These are phyloP conservation scores for Rhinichthys osculus DNA, from an alignment of 2,797 vertebrate genomes.

Conservation along the genomic window DNA sequence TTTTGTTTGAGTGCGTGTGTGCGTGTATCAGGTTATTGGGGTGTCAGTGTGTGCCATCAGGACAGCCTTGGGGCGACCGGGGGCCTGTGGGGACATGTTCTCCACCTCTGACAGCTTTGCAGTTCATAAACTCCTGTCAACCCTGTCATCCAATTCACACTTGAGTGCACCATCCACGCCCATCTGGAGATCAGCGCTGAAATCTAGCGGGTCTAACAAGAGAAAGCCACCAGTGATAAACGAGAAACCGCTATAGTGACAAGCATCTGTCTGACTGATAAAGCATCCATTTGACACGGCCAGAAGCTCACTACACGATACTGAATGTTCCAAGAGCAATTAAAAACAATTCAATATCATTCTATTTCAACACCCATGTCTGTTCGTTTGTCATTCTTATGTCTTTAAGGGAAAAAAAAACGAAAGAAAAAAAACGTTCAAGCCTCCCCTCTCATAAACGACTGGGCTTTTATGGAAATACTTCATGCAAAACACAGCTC, in stretches of 20 bases:
- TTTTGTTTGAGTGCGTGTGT: conserved; percentile 6
- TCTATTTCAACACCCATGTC: not conserved
- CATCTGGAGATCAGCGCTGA: conserved; percentile 49
- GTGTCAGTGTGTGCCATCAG: conserved; percentile 48
- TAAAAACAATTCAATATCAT: not conserved
- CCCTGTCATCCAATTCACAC: conserved; percentile 54
- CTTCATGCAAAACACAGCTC: conserved; percentile 9
- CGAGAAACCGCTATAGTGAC: conserved; percentile 46
- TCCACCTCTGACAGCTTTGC: conserved; percentile 54
- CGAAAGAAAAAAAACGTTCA: not conserved
- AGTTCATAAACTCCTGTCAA: conserved; percentile 65
- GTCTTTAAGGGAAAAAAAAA: not conserved
- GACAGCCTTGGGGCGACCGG: conserved; percentile 56
- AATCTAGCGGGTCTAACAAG: conserved; percentile 62
- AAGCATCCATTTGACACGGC: not conserved
- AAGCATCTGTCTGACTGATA: conserved; percentile 32
- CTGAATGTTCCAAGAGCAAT: conserved; percentile 4
- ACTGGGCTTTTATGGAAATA: conserved; percentile 1
- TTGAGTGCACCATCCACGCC: conserved; percentile 57
- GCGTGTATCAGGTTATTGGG: conserved; percentile 48
- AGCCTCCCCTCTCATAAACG: not conserved
- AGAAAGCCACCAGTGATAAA: conserved; percentile 53
- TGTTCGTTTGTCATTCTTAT: not conserved
- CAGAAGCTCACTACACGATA: conserved; percentile 11
- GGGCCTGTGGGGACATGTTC: conserved; percentile 64